phyloP scores from a whole-genome alignment of 2,888 invertebrate species.

The Proisotoma minuta region DNA sequence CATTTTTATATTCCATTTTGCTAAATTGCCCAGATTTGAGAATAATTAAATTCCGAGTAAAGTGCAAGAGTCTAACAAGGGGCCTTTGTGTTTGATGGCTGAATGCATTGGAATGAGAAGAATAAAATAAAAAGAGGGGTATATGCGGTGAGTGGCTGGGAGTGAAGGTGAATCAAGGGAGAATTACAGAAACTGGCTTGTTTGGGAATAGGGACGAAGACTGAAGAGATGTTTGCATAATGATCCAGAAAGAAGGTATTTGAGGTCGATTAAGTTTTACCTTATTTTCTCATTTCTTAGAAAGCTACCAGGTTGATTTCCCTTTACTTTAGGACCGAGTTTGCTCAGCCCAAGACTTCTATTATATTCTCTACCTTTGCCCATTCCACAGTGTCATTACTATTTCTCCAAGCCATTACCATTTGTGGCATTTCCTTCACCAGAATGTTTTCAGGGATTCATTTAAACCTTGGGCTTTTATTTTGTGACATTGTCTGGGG shows the following conservation, averaged over 20 bases:
- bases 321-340: conserved; percentile 11
- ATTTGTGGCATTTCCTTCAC: conserved; percentile 16
- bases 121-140: not conserved
- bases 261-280: conserved; percentile 40
- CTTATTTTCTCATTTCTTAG: conserved; percentile 22
- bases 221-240: conserved; percentile 28
- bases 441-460: conserved; percentile 16
- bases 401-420: conserved; percentile 14
- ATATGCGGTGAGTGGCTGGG: not conserved
- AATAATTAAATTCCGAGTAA: too few species aligned
- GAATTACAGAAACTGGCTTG: not conserved
- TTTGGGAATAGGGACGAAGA: conserved; percentile 2
- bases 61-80: too few species aligned
- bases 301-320: conserved; percentile 18
- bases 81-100: too few species aligned
- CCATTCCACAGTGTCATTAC: not conserved
- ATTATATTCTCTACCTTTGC: not conserved
- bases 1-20: too few species aligned
- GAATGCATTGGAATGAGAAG: too few species aligned
- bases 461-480: conserved; percentile 8
- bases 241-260: conserved; percentile 40
- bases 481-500: not conserved
- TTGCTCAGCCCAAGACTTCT: not conserved
- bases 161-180: conserved; percentile 2
- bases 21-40: too few species aligned